Percentiles rank a stretch among this genome's conserved stretches.
Evolutionary conservation across 1,140 invertebrate genomes (phyloP).

Genomic region (Drosophila burlai): DNA sequence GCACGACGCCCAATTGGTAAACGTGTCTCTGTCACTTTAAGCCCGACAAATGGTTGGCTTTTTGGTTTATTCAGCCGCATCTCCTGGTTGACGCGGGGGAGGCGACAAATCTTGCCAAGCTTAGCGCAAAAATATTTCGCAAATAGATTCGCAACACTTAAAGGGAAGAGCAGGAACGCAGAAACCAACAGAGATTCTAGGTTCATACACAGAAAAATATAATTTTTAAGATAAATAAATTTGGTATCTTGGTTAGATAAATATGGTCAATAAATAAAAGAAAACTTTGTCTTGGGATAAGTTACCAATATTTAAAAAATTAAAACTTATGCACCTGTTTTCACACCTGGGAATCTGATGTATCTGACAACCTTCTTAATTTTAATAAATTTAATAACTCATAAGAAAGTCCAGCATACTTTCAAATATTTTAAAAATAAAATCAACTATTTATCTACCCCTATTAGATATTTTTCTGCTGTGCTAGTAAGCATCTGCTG

Average conservation of each 20-base stretch:
- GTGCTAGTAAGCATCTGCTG: conserved; percentile 4
- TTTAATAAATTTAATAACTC: neutral
- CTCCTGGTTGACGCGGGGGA: conserved; percentile 19
- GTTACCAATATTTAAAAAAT: neutral
- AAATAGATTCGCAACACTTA: conserved; percentile 74
- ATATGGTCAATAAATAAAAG: too few relatives aligned
- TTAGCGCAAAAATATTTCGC: conserved; percentile 53
- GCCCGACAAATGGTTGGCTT: conserved; percentile 55
- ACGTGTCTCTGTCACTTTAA: conserved; percentile 74
- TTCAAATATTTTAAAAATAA: neutral
- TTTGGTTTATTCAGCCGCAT: conserved; percentile 2
- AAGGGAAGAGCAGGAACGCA: conserved; percentile 10
- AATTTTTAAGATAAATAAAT: neutral
- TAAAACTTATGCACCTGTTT: too few relatives aligned
- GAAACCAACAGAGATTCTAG: conserved; percentile 28
- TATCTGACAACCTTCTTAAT: neutral
- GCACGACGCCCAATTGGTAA: conserved; percentile 57
- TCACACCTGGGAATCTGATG: too few relatives aligned
- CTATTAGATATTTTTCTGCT: neutral
- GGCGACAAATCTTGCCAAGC: conserved; percentile 52
- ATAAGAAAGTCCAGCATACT: too few relatives aligned
- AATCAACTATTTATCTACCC: neutral
- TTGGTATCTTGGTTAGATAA: neutral
- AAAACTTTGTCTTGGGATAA: neutral
- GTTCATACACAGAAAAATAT: conserved; percentile 1